Evolutionary conservation across 2,888 invertebrate species (phyloP).

Genomic region (Xylophagus ater): DNA sequence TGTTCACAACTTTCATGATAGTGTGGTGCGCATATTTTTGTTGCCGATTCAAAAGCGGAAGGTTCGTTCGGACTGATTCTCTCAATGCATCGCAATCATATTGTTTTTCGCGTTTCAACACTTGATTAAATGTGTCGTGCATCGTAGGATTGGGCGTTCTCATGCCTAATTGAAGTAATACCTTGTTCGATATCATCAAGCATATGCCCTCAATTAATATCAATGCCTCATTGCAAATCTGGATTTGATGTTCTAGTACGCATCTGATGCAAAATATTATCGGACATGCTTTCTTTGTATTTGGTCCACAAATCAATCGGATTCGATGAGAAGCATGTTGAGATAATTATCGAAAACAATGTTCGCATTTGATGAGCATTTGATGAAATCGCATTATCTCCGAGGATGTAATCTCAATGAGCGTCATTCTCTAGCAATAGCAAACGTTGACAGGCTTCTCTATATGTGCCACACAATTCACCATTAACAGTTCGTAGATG

Average conservation of each 20-base stretch:
- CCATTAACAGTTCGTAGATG: constrained; percentile 27
- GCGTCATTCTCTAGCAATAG: no score
- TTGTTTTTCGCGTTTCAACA: constrained; percentile 20
- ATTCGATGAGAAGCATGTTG: constrained; percentile 15
- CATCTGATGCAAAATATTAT: constrained; percentile 12
- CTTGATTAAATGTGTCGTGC: constrained; percentile 18
- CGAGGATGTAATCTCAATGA: constrained; percentile 6
- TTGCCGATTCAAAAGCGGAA: constrained; percentile 7
- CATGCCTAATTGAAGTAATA: constrained; percentile 20
- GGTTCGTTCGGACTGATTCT: constrained; percentile 11
- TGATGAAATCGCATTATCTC: constrained; percentile 4
- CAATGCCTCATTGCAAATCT: constrained; percentile 13
- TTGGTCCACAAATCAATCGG: constrained; percentile 16
- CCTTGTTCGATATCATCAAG: constrained; percentile 14
- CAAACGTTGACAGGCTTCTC: constrained; percentile 24
- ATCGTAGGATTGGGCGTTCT: constrained; percentile 21
- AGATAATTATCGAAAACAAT: constrained; percentile 7
- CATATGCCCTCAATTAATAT: constrained; percentile 15
- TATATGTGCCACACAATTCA: constrained; percentile 21
- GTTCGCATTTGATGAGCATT: constrained; percentile 10
- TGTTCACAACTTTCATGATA: constrained; percentile 1
- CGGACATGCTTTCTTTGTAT: constrained; percentile 12
- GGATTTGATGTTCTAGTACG: neutral
- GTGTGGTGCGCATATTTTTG: constrained; percentile 1
- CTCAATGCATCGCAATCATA: constrained; percentile 18